Evolutionary conservation across 2,113 vertebrate species (phyloP), one percentile per base, ranked within the genome.

Genomic region (Bucco capensis): DNA sequence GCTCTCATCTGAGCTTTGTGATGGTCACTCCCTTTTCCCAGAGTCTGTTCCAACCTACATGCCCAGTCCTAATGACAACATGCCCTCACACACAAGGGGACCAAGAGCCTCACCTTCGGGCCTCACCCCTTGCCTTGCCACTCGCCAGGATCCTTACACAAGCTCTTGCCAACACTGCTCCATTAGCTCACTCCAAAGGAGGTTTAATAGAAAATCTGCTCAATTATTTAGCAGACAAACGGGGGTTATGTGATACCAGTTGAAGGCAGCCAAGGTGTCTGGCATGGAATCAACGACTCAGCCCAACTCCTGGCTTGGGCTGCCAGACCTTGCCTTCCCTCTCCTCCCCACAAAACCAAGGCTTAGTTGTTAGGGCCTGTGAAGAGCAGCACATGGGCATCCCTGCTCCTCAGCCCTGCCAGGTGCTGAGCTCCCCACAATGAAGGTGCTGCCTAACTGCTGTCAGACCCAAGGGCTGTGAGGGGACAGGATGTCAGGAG

Each of bases 191-290:
- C 61, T 91, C 65, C 30, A 22, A 81, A 77, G 65, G 53, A 92
- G 69, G 84, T 78, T 95, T 88, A 89, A 90, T 62, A 92, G 91
- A 93, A 88, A 75, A 88, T 16, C 76, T 91, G 54, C 83, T 96
- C 78, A 94, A 94, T 94, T 93, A 94, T 94, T 96, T 78, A 96
- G 80, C 54, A 91, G 75, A 40, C 64, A 89, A 92, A 72, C 1
- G 1, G 40, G 21, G 47, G 62, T 30, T n/a, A n/a, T n/a, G 86
- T 80, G 74, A 91, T 37, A 89, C 23, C 3, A 8, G 66, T 50
- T 83, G 76, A 76, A 88, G 82, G 46, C 75, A 91, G 82, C 73
- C 79, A 79, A 58, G 67, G 58, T 54, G 64, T 82, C 46, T 81
- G 94, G 70, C 1, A 0, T 0, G 2, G 67, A 64, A 44, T 33